phyloP scores from a whole-genome alignment of 2,888 invertebrate genomes.

The Spialia ferax region DNA sequence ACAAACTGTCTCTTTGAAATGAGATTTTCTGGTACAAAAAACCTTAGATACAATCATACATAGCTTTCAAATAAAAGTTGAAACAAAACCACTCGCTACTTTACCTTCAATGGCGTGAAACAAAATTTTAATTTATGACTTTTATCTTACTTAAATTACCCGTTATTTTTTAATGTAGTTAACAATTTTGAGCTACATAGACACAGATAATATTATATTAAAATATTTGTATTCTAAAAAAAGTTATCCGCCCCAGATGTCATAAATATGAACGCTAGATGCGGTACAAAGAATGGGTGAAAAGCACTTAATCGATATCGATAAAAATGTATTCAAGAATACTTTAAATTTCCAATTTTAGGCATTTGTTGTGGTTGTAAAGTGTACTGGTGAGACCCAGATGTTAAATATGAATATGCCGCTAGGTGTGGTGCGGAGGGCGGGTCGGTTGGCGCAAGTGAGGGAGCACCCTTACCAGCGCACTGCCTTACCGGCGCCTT shows the following conservation, averaged over 20 bases:
- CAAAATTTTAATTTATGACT: no score
- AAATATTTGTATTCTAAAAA: no score
- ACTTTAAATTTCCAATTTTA: slow-evolving; percentile 7
- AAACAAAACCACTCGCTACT: background rate
- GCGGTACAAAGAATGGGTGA: background rate
- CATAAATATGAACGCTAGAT: background rate
- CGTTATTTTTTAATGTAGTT: no score
- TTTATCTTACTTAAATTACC: no score
- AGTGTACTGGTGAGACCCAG: slow-evolving; percentile 59
- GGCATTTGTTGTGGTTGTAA: slow-evolving; percentile 51
- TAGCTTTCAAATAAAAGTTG: slow-evolving; percentile 16
- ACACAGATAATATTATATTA: no score
- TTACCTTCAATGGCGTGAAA: background rate
- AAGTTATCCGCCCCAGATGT: no score
- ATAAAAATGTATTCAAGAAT: background rate
- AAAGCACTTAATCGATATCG: background rate
- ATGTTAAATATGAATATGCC: slow-evolving; percentile 82
- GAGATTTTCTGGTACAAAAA: slow-evolving; percentile 11
- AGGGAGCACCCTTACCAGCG: slow-evolving; percentile 99
- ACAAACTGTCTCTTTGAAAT: slow-evolving; percentile 2
- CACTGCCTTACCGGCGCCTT: slow-evolving; percentile 92
- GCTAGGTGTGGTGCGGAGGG: slow-evolving; percentile 94
- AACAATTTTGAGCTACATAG: no score
- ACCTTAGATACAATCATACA: no score
- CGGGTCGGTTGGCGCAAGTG: slow-evolving; percentile 95